A percentile compares a stretch with the other conserved stretches of the same genome.
Conservation (phyloP, 2,797 vertebrate genomes). For the Macrochelys suwanniensis region DNA sequence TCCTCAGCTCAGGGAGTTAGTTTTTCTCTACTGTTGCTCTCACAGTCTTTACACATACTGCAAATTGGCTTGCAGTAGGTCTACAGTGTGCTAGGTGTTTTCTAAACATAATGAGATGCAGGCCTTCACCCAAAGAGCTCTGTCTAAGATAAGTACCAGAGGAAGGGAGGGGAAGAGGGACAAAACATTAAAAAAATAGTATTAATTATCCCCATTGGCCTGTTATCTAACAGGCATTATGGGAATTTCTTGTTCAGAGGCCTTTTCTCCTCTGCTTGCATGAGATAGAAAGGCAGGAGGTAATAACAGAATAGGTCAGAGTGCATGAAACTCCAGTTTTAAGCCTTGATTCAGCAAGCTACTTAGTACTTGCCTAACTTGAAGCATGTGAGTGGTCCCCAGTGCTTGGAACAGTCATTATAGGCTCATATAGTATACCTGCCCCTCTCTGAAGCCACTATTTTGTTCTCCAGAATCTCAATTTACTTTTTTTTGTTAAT, state of each 20-base stretch:
- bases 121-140: conserved; percentile 5
- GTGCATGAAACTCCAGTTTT: background rate
- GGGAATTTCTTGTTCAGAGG: conserved; percentile 67
- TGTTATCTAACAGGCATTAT: conserved; percentile 68
- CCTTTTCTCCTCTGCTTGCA: background rate
- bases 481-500: background rate
- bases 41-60: conserved; percentile 47
- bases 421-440: background rate
- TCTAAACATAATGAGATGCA: conserved; percentile 52
- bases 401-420: background rate
- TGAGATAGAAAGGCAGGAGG: background rate
- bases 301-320: background rate
- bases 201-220: conserved; percentile 37
- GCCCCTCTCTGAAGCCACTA: background rate
- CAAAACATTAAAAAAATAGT: conserved; percentile 64
- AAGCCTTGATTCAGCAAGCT: background rate
- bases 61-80: conserved; percentile 40
- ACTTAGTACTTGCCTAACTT: background rate
- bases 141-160: conserved; percentile 65
- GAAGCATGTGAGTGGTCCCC: background rate
- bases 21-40: background rate
- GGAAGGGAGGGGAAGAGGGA: conserved; percentile 58
- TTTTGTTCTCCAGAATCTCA: background rate
- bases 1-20: background rate
- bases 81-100: background rate